Conservation (phyloP, 2,888 invertebrate species). For the Troides aeacus region DNA sequence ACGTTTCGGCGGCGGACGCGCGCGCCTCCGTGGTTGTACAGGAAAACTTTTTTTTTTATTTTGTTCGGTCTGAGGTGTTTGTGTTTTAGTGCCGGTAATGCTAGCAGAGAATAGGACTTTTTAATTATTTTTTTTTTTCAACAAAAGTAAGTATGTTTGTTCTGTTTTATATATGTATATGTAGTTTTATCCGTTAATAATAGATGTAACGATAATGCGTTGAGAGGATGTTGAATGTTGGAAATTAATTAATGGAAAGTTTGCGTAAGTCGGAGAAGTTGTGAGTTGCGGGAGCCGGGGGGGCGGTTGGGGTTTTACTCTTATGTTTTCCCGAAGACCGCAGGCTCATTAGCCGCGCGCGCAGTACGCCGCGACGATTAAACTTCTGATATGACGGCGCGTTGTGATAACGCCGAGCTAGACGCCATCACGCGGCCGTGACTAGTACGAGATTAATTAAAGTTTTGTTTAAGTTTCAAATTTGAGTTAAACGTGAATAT, state of each 20-base stretch:
- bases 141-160: slow-evolving; percentile 30
- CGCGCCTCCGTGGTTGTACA: slow-evolving; percentile 72
- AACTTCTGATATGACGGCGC: slow-evolving; percentile 66
- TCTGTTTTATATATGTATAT: neutral
- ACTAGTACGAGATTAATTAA: slow-evolving; percentile 58
- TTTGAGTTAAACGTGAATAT: slow-evolving; percentile 20
- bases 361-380: slow-evolving; percentile 69
- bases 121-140: slow-evolving; percentile 32
- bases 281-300: slow-evolving; percentile 40
- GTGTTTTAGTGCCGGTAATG: slow-evolving; percentile 43
- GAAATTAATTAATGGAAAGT: slow-evolving; percentile 66
- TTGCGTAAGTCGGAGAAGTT: slow-evolving; percentile 61
- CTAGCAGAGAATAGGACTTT: slow-evolving; percentile 29
- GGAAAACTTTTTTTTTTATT: slow-evolving; percentile 59
- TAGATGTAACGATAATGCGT: slow-evolving; percentile 10
- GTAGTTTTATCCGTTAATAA: slow-evolving; percentile 8
- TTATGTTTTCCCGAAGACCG: slow-evolving; percentile 71
- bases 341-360: slow-evolving; percentile 76
- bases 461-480: slow-evolving; percentile 47
- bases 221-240: slow-evolving; percentile 29
- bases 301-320: slow-evolving; percentile 46
- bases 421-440: slow-evolving; percentile 43
- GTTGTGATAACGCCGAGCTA: slow-evolving; percentile 59
- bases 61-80: slow-evolving; percentile 51
- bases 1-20: slow-evolving; percentile 78